phyloP scores from a whole-genome alignment of 2,797 vertebrate genomes.

The Microhierax caerulescens region DNA sequence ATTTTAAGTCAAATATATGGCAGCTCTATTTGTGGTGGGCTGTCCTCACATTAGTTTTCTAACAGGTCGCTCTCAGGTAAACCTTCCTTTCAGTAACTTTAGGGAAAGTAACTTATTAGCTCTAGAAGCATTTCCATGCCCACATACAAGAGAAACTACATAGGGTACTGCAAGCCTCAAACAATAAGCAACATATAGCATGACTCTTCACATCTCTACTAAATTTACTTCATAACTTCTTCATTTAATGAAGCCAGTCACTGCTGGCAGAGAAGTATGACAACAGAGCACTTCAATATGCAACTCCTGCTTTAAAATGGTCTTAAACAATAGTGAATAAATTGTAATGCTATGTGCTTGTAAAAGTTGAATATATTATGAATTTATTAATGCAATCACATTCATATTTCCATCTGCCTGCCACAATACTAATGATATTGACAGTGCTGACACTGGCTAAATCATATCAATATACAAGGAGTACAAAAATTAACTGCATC shows the following conservation, averaged over 20 bases:
- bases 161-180: not conserved
- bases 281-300: not conserved
- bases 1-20: slow-evolving; percentile 35
- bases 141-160: not conserved
- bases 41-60: not conserved
- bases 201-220: not conserved
- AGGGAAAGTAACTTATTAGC: not conserved
- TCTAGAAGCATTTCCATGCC: not conserved
- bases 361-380: slow-evolving; percentile 64
- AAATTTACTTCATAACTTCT: not conserved
- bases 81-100: not conserved
- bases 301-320: not conserved
- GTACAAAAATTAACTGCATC: slow-evolving; percentile 57
- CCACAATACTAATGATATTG: slow-evolving; percentile 67
- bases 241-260: not conserved
- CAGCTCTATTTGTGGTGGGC: not conserved
- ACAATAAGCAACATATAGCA: not conserved
- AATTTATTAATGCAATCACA: slow-evolving; percentile 69
- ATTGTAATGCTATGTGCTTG: slow-evolving; percentile 42
- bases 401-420: slow-evolving; percentile 59
- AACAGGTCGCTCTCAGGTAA: not conserved
- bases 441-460: slow-evolving; percentile 60
- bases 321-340: slow-evolving; percentile 17
- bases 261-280: not conserved
- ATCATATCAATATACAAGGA: slow-evolving; percentile 62